Conservation (phyloP, 2,113 vertebrate genomes). For the Aix galericulata region DNA sequence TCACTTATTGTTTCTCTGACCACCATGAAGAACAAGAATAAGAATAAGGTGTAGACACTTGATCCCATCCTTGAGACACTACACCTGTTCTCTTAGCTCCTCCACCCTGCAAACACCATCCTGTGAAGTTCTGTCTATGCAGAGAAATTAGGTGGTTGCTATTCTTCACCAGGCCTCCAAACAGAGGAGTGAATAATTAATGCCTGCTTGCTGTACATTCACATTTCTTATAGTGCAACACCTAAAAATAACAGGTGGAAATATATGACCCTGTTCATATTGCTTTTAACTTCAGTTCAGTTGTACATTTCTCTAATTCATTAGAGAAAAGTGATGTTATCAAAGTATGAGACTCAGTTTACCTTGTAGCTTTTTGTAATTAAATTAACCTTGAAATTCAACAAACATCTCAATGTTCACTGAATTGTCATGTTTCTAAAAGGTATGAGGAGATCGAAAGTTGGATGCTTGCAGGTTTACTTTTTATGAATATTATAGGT, state of each 20-base stretch:
- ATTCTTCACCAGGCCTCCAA: background rate
- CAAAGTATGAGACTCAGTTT: background rate
- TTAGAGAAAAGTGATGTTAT: background rate
- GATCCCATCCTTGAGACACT: background rate
- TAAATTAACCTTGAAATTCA: background rate
- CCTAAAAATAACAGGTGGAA: background rate
- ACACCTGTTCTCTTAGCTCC: background rate
- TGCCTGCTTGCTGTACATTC: background rate
- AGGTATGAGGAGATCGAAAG: background rate
- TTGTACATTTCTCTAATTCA: background rate
- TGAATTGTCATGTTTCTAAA: background rate
- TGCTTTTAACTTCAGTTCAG: background rate
- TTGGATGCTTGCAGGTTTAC: background rate
- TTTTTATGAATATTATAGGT: background rate
- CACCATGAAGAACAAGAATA: background rate
- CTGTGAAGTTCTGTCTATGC: rapidly evolving
- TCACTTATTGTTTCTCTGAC: background rate
- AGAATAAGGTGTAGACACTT: background rate
- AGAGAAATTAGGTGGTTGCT: background rate
- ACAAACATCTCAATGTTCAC: background rate
- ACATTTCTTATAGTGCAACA: background rate
- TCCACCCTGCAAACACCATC: background rate
- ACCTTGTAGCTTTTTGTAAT: background rate
- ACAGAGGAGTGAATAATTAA: rapidly evolving
- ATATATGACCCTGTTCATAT: background rate